phyloP scores from a whole-genome alignment of 1,140 invertebrate genomes.

The Eulimnadia texana region DNA sequence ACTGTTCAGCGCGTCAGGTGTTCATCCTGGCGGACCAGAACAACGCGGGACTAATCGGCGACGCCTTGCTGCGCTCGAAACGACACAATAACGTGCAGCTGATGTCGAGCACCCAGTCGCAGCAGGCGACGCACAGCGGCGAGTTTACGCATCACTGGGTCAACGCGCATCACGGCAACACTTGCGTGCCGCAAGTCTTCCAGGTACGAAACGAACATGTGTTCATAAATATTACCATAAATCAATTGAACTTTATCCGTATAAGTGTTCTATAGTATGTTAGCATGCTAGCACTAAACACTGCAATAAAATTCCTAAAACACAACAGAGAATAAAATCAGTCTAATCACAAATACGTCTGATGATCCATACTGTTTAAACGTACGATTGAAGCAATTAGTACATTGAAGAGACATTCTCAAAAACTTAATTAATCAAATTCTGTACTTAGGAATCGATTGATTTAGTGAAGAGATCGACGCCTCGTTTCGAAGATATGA shows the following conservation, averaged over 20 bases:
- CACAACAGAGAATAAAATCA: no score
- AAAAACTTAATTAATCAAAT: no score
- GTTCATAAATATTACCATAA: no score
- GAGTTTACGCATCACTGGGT: constrained; percentile 32
- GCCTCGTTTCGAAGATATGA: constrained; percentile 21
- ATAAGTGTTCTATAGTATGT: no score
- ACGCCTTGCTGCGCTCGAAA: constrained; percentile 25
- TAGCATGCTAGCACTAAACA: no score
- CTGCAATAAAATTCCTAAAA: no score
- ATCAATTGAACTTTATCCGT: no score
- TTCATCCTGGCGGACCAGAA: constrained; percentile 37
- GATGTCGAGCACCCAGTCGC: constrained; percentile 26
- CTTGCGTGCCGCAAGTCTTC: constrained; percentile 29
- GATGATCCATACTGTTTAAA: no score
- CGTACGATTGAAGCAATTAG: no score
- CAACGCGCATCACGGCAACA: constrained; percentile 25
- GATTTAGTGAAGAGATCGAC: constrained; percentile 25
- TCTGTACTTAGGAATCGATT: constrained; percentile 24
- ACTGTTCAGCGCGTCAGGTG: constrained; percentile 34
- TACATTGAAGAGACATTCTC: no score
- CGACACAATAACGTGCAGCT: constrained; percentile 31
- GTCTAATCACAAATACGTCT: no score
- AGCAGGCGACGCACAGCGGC: constrained; percentile 29
- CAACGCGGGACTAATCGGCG: constrained; percentile 31
- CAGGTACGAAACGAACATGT: constrained; percentile 29